Evolutionary conservation across 2,888 invertebrate species (phyloP).

Genomic region (Euplagia quadripunctaria): DNA sequence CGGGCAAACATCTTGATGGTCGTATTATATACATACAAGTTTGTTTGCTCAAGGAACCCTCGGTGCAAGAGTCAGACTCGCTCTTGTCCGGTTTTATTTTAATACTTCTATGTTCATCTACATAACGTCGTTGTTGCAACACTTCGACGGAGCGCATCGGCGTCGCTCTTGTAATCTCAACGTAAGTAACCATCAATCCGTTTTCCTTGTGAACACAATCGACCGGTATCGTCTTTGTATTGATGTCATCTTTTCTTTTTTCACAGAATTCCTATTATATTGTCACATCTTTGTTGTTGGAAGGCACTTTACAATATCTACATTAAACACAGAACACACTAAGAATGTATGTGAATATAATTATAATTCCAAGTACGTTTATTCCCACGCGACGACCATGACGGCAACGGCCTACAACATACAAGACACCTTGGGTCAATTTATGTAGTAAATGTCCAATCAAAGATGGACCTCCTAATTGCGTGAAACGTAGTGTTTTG

Average conservation of each 20-base stretch:
- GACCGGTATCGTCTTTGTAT: conserved; percentile 49
- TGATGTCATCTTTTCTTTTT: conserved; percentile 52
- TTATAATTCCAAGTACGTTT: conserved; percentile 68
- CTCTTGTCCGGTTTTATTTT: neutral
- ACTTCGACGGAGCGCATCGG: conserved; percentile 1
- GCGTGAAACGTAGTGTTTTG: neutral
- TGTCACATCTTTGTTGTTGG: conserved; percentile 58
- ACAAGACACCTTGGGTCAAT: conserved; percentile 15
- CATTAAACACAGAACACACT: conserved; percentile 59
- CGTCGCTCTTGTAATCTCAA: conserved; percentile 38
- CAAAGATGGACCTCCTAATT: neutral
- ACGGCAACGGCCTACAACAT: conserved; percentile 49
- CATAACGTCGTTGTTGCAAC: neutral
- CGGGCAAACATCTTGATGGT: too few species aligned
- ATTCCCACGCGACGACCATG: conserved; percentile 73
- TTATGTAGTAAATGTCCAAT: conserved; percentile 16
- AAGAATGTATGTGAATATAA: conserved; percentile 67
- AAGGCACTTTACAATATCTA: conserved; percentile 53
- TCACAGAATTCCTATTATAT: conserved; percentile 47
- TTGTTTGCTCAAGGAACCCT: too few species aligned
- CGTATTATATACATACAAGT: too few species aligned
- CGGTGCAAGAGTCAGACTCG: too few species aligned
- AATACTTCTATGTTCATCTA: neutral
- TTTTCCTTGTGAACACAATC: conserved; percentile 55
- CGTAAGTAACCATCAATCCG: conserved; percentile 30